Evolutionary conservation across 1,140 invertebrate species (phyloP), one percentile per base, ranked within the genome.

Genomic region (Hyposmocoma kahamanoa): DNA sequence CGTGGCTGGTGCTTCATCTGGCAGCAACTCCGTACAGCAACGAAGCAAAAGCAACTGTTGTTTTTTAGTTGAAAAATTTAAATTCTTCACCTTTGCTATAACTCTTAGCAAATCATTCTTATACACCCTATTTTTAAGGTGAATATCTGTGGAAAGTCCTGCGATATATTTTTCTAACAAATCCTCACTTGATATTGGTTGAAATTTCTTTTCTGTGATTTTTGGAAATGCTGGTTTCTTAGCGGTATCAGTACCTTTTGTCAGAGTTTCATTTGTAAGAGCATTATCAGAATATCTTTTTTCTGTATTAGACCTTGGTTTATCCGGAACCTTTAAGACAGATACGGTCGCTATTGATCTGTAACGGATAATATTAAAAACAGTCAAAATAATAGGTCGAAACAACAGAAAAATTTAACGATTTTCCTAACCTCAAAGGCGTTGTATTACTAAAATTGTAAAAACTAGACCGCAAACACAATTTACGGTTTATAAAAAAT

Each of bases 81-180:
- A 41, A 41, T 80, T 74, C 28, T 80, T 76, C 5, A 85, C 55
- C 58, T 83, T 84, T 34, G 60, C 59, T 34, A 85, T 43, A 3
- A 84, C 68, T 66, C 66, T 59, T 6, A 67, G 24, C 20, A 85
- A 62, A 50, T 82, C 75, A 72, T 85, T 85, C 46, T 82, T 85
- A 42, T 85, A 85, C 0, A 85, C 72, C 54, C 82, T 67, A 38
- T 76, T 76, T 42, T 84, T 86, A 38, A 75, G 74, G 42, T 78
- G 64, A 42, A 82, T 79, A 36, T 84, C 80, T 42, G 67, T 51
- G 10, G 72, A 81, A 10, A 85, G 56, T 1, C 59, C 59, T 22
- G 80, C 65, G 32, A 84, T 67, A 3, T 72, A 46, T 49, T 82
- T 84, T 42, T 81, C 80, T 19, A 85, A 46, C 15, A 81, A 42